Evolutionary conservation across 2,888 invertebrate genomes (phyloP).

Genomic region (Cephalotes varians): DNA sequence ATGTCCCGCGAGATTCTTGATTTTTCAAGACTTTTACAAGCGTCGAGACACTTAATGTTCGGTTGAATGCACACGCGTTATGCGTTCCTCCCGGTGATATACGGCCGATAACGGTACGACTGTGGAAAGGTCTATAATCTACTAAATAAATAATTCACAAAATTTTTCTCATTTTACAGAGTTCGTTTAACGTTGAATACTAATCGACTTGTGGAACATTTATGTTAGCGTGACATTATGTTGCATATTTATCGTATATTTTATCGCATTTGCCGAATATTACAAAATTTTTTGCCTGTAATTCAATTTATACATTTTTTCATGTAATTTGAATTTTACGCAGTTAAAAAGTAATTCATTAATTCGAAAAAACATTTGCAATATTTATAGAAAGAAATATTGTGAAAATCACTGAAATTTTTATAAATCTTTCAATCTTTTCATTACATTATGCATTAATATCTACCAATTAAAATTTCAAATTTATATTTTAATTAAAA

Average conservation of each 20-base stretch:
- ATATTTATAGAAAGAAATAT: background rate
- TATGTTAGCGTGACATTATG: background rate
- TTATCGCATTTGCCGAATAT: background rate
- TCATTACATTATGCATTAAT: background rate
- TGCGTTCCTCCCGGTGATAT: conserved; percentile 16
- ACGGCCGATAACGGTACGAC: background rate
- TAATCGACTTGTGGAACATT: background rate
- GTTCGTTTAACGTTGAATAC: background rate
- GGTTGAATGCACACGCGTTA: conserved; percentile 10
- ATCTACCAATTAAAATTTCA: too few species aligned
- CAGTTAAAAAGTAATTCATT: background rate
- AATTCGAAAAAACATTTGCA: background rate
- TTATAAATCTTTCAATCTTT: background rate
- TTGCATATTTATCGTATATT: background rate
- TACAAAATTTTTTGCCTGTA: background rate
- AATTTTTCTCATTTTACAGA: background rate
- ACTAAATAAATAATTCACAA: background rate
- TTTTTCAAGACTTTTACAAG: conserved; percentile 44
- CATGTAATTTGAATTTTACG: background rate
- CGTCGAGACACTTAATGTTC: conserved; percentile 51
- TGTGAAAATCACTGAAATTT: background rate
- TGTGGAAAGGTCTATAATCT: background rate
- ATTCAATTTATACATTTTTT: background rate
- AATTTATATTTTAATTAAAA: too few species aligned
- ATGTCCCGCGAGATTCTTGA: conserved; percentile 12